These are phyloP conservation scores for Heliornis fulica DNA, from an alignment of 2,113 vertebrate genomes.

Conservation along the genomic window DNA sequence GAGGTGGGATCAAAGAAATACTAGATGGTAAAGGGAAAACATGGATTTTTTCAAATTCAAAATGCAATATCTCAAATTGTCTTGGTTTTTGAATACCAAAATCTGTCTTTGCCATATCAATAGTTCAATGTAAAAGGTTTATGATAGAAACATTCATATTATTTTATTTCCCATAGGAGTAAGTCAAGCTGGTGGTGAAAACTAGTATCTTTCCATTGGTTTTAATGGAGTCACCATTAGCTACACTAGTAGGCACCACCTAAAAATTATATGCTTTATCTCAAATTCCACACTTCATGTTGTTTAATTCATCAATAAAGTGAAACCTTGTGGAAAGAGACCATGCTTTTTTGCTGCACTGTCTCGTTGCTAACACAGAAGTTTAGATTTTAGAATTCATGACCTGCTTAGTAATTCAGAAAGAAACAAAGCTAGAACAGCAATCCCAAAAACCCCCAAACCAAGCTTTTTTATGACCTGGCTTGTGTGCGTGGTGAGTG, in stretches of 20 bases:
- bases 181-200: neutral
- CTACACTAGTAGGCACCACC: neutral
- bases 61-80: neutral
- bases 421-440: neutral
- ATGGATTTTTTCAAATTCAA: neutral
- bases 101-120: neutral
- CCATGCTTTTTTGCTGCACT: neutral
- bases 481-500: neutral
- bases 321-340: neutral
- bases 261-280: conserved; percentile 13
- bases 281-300: neutral
- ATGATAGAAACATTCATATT: neutral
- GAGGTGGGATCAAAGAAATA: accelerated
- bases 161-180: neutral
- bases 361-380: neutral
- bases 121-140: neutral
- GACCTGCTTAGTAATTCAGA: neutral
- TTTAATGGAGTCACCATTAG: neutral
- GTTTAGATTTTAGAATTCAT: conserved; percentile 5
- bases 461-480: neutral
- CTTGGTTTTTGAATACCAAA: neutral
- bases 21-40: neutral
- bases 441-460: neutral
- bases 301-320: conserved; percentile 1
- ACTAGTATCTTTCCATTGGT: neutral